These are phyloP conservation scores for Hydra vulgaris DNA, from an alignment of 30 jellyfish, hydroid and myxozoan species.

Conservation along the genomic window DNA sequence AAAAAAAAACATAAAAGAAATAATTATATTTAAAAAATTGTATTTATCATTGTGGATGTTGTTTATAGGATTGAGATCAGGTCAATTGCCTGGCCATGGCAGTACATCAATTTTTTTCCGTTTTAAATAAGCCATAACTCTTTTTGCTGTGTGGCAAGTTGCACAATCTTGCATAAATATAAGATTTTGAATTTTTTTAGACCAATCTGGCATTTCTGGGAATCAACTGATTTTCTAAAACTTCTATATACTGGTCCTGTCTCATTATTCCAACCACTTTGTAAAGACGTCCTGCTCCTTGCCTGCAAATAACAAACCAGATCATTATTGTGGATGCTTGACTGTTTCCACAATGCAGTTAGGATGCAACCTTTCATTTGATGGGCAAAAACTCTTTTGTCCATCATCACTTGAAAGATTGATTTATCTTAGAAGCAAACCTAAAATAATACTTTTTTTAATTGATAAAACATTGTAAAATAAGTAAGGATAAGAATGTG, in stretches of 20 bases:
- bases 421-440: background rate
- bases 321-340: background rate
- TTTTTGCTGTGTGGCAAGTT: background rate
- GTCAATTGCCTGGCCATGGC: background rate
- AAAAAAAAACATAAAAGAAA: too few relatives aligned
- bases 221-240: background rate
- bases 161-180: background rate
- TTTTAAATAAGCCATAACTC: background rate
- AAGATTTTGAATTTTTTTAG: background rate
- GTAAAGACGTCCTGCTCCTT: background rate
- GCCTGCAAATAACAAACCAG: background rate
- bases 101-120: background rate
- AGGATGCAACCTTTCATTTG: background rate
- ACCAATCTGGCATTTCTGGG: background rate
- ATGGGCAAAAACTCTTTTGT: background rate
- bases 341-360: background rate
- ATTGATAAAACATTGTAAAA: background rate
- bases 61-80: background rate
- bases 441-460: background rate
- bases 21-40: too few relatives aligned
- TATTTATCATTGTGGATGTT: too few relatives aligned
- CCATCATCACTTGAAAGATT: background rate
- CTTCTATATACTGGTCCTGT: background rate
- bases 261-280: background rate
- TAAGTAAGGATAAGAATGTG: background rate